Evolutionary conservation across 1,140 invertebrate genomes (phyloP).

Genomic region (Leptopilina boulardi): DNA sequence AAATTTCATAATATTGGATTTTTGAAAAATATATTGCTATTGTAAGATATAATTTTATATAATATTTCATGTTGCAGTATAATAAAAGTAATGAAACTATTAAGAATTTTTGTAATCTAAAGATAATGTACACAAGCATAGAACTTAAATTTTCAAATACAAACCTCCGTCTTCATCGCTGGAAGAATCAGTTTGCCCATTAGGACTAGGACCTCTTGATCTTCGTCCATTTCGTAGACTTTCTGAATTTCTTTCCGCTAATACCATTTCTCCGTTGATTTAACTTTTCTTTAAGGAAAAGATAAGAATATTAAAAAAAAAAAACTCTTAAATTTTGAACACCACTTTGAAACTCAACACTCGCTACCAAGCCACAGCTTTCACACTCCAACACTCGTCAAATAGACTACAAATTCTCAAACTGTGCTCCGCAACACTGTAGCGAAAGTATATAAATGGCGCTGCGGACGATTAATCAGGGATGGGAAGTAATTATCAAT

Average conservation of each 20-base stretch:
- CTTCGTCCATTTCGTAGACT: conserved; percentile 88
- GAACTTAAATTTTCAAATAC: conserved; percentile 39
- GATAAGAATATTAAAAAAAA: conserved; percentile 37
- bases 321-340: conserved; percentile 36
- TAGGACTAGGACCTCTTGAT: conserved; percentile 91
- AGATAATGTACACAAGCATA: conserved; percentile 24
- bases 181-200: conserved; percentile 87
- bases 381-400: conserved; percentile 39
- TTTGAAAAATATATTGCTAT: not conserved
- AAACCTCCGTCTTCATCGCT: conserved; percentile 89
- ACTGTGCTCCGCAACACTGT: conserved; percentile 65
- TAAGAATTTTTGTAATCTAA: conserved; percentile 2
- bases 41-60: not conserved
- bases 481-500: not conserved
- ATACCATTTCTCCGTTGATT: conserved; percentile 81
- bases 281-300: conserved; percentile 5
- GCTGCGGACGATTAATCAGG: conserved; percentile 23
- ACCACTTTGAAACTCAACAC: conserved; percentile 44
- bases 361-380: conserved; percentile 61
- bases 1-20: no score
- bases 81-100: not conserved
- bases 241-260: conserved; percentile 89
- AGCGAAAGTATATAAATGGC: conserved; percentile 69
- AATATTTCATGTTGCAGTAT: not conserved
- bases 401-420: conserved; percentile 35